A percentile compares a stretch with the other conserved stretches of the same genome.
These are phyloP conservation scores for Fulica atra DNA, from an alignment of 2,113 vertebrate species.

Conservation along the genomic window DNA sequence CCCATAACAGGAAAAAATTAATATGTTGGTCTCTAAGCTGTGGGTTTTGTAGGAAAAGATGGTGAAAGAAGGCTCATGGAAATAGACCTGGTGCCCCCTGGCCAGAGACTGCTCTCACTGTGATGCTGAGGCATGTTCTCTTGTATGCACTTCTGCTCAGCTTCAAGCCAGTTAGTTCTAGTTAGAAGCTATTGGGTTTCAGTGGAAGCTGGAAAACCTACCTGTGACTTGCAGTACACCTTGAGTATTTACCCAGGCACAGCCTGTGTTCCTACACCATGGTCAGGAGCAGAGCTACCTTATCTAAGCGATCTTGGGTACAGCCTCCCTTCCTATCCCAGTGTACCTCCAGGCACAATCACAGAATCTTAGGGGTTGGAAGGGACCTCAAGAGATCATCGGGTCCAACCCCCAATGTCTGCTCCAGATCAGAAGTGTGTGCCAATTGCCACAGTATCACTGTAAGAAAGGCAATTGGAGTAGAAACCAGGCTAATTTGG, in stretches of 20 bases:
- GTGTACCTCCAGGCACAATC: neutral
- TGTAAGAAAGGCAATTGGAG: neutral
- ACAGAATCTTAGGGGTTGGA: too few species aligned
- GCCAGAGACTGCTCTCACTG: neutral
- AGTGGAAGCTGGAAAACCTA: neutral
- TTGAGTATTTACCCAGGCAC: neutral
- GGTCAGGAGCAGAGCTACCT: neutral
- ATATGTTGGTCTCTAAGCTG: neutral
- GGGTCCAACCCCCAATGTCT: too few species aligned
- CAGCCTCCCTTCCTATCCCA: neutral
- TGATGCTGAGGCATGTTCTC: neutral
- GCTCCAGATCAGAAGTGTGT: neutral
- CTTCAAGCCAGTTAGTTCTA: neutral
- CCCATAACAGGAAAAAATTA: neutral
- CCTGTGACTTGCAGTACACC: neutral
- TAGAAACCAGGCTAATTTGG: neutral
- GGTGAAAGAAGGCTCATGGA: neutral
- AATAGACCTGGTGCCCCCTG: neutral
- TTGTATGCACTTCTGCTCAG: neutral
- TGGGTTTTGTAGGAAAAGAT: neutral
- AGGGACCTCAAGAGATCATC: too few species aligned
- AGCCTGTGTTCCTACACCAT: neutral
- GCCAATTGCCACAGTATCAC: neutral
- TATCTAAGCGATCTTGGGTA: neutral
- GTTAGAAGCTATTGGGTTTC: neutral